Evolutionary conservation across 2,797 vertebrate species (phyloP).

Genomic region (Chrysolophus pictus): DNA sequence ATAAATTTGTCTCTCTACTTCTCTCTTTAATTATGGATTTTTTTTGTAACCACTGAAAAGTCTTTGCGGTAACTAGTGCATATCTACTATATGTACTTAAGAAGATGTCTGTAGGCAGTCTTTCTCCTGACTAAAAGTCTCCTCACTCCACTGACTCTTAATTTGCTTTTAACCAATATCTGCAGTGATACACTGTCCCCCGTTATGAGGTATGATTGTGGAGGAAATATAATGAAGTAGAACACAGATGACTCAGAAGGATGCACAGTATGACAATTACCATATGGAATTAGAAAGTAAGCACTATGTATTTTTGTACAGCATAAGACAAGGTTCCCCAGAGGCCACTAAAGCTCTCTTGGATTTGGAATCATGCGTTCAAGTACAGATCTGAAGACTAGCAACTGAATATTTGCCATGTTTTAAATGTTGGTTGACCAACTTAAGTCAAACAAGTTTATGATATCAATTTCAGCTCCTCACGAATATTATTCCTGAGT

Average conservation of each 20-base stretch:
- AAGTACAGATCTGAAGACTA: fast-evolving
- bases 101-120: neutral
- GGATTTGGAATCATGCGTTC: neutral
- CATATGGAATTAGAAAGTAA: neutral
- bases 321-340: neutral
- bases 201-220: neutral
- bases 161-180: neutral
- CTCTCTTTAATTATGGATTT: neutral
- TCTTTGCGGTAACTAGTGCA: neutral
- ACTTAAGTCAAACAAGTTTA: neutral
- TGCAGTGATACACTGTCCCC: neutral
- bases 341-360: neutral
- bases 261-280: neutral
- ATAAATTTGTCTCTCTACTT: neutral
- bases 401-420: neutral
- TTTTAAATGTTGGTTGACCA: neutral
- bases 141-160: neutral
- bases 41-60: neutral
- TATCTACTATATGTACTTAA: neutral
- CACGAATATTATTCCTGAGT: fast-evolving
- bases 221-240: neutral
- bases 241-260: neutral
- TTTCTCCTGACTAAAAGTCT: neutral
- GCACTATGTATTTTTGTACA: neutral
- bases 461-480: neutral